phyloP scores from a whole-genome alignment of 64 coral and sea anemone species.

The Orbicella faveolata region DNA sequence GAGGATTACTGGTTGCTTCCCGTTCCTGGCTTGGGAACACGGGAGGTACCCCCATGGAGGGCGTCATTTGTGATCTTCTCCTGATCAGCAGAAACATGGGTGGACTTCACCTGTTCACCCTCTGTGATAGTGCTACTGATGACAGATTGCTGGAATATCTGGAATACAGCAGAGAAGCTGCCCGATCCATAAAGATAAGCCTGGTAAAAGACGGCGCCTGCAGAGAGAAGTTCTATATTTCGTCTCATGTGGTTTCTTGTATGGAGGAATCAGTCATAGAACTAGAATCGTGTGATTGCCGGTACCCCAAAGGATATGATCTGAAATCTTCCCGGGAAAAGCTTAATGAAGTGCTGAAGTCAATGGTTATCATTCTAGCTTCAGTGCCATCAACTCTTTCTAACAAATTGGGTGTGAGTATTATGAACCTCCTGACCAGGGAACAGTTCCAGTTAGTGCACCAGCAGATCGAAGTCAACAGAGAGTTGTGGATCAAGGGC shows the following conservation, averaged over 20 bases:
- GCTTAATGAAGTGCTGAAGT: background rate
- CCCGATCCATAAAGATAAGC: background rate
- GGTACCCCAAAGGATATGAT: background rate
- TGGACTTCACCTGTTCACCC: slow-evolving; percentile 1
- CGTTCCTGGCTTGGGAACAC: background rate
- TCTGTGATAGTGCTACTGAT: background rate
- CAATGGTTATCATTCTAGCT: background rate
- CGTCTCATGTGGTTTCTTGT: background rate
- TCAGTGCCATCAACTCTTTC: background rate
- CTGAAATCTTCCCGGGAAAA: background rate
- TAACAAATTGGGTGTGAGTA: background rate
- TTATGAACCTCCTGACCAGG: background rate
- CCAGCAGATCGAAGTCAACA: slow-evolving; percentile 8
- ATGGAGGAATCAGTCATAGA: no score
- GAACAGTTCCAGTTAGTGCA: background rate
- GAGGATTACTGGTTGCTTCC: background rate
- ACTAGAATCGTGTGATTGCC: fast-evolving
- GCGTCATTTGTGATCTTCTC: slow-evolving; percentile 46
- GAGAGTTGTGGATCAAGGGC: slow-evolving; percentile 6
- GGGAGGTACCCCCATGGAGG: background rate
- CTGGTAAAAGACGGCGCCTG: background rate
- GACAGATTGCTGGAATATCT: background rate
- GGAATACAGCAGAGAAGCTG: background rate
- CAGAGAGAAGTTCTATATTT: background rate
- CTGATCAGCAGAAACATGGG: slow-evolving; percentile 16